Base-by-base conservation (phyloP, 2,888 invertebrate genomes). In the Miltochrista miniata region DNA sequence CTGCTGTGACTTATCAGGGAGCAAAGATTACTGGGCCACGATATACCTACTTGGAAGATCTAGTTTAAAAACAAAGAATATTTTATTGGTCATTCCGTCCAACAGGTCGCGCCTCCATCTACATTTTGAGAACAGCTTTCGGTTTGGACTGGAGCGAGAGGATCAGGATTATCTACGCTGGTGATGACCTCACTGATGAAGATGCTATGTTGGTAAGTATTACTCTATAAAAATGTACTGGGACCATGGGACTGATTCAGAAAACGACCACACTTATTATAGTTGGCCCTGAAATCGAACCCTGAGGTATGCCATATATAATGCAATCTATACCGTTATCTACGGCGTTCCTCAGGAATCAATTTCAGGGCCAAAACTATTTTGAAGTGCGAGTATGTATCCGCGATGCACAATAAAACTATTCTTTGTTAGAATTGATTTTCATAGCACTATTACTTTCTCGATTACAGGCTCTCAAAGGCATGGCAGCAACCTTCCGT, bases 401-500 rank as follows among this genome's bases (percentile, higher is more conserved):
- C 2, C 2, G 18, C 18, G 18, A 2, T 24, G 5, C 18, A 24
- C 5, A 24, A 24, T n/a, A n/a, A 24, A 24, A 2, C 18, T 24
- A 5, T 24, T 5, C 18, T 24, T 24, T 24, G 18, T 24, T 31
- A 7, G 31, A 2, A 11, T 31, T 10, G 31, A 5, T 31, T 3
- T 31, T 31, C 31, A 4, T 24, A 24, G 18, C 18, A 38, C 1
- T n/a, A 38, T 11, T 24, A 4, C 15, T n/a, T 38, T 2, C 24
- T 10, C 11, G 24, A 14, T 36, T 59, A 34, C 77, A 97, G 97
- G 96, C 97, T 0, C 89, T 97, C 50, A 97, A 97, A 92, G 97
- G 97, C 81, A 97, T 98, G 97, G 97, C 97, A 0, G 96, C 97
- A 1, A 97, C 97, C 3, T 98, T 98, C 93, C 94, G 97, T 45